phyloP scores from a whole-genome alignment of 2,113 vertebrate genomes.

The Choloepus hoffmanni region DNA sequence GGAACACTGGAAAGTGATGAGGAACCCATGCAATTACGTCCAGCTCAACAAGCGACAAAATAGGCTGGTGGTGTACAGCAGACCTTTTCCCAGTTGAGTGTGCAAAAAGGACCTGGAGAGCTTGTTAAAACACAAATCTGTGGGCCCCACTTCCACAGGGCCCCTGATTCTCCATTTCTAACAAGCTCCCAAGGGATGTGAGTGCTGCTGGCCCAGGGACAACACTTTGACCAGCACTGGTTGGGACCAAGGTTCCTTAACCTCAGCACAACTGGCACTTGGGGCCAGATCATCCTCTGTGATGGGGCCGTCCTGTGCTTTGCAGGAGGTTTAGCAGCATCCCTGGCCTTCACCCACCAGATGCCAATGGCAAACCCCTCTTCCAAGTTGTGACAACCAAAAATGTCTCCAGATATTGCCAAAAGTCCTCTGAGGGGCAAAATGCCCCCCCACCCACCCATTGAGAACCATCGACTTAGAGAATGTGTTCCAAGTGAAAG shows the following conservation, averaged over 20 bases:
- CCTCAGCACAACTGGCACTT: background rate
- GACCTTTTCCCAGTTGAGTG: background rate
- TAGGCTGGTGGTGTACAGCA: background rate
- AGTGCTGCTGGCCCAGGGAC: background rate
- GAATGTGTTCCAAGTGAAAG: background rate
- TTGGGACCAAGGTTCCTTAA: background rate
- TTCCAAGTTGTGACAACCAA: background rate
- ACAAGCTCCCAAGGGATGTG: background rate
- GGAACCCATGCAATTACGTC: conserved; percentile 36
- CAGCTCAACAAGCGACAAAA: conserved; percentile 17
- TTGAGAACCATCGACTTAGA: background rate
- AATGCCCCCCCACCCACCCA: no score
- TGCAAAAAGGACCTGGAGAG: background rate
- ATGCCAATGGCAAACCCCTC: background rate
- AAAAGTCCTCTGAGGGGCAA: background rate
- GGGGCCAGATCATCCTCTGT: background rate
- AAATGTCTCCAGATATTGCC: background rate
- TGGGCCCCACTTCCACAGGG: background rate
- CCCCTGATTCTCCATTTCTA: background rate
- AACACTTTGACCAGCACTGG: background rate
- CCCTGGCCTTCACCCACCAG: background rate
- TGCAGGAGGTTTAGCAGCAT: background rate
- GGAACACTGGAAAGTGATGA: conserved; percentile 63
- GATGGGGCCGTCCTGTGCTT: background rate
- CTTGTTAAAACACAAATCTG: background rate